These are phyloP conservation scores for Carlito syrichta DNA, from an alignment of 2,113 vertebrate species.

Conservation along the genomic window DNA sequence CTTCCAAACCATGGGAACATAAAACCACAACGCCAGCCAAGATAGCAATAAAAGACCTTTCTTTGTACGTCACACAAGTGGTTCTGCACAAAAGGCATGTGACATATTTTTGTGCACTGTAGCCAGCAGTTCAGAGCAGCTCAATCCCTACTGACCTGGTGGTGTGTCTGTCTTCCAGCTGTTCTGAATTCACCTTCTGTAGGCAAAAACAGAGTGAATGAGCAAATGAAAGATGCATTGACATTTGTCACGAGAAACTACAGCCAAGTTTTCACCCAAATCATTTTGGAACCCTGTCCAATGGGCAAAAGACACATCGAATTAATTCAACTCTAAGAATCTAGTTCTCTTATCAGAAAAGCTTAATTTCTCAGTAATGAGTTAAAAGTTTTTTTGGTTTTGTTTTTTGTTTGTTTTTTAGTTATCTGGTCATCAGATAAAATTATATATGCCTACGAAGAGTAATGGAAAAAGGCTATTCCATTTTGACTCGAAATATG, in stretches of 20 bases:
- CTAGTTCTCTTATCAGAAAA: constrained; percentile 9
- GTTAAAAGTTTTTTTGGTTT: not conserved
- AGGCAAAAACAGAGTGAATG: constrained; percentile 20
- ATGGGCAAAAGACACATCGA: not conserved
- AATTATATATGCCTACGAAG: not conserved
- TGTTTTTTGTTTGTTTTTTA: no score
- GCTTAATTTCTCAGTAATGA: constrained; percentile 30
- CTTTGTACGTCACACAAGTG: not conserved
- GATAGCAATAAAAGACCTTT: not conserved
- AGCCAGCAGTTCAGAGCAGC: not conserved
- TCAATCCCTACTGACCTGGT: not conserved
- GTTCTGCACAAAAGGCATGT: not conserved
- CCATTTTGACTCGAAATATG: constrained; percentile 11
- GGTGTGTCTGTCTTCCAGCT: not conserved
- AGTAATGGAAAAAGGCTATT: not conserved
- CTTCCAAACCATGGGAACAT: constrained; percentile 37
- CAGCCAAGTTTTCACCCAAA: constrained; percentile 8
- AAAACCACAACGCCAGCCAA: constrained; percentile 43
- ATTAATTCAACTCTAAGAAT: constrained; percentile 20
- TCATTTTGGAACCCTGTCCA: not conserved
- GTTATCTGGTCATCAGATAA: constrained; percentile 15
- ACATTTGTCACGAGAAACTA: constrained; percentile 10
- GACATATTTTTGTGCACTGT: not conserved
- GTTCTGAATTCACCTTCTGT: constrained; percentile 35
- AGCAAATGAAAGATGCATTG: constrained; percentile 25